Base-by-base conservation (phyloP, 2,888 invertebrate genomes). In the Polydesmus complanatus region DNA sequence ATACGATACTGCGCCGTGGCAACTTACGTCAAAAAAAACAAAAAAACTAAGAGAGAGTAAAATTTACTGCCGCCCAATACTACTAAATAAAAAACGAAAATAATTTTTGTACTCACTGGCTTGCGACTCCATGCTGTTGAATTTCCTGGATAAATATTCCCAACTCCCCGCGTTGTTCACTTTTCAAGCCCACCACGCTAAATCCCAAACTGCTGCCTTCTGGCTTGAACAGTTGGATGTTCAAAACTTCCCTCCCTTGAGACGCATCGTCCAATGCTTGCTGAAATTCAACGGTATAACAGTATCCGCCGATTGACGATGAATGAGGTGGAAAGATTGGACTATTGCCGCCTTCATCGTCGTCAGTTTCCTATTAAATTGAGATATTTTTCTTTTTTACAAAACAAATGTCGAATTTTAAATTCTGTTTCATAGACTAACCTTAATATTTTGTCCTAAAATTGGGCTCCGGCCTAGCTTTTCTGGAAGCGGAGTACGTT, bases 131-230 rank as follows among this genome's bases (percentile, higher is more conserved):
- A 65, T 76, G 77, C 0, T 79, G 78, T 69, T 83, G 82, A 64
- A 83, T 81, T 68, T 82, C 81, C 71, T 83, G 81, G 14, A 83
- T 78, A 71, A 81, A 83, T 67, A 83, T 83, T 23, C 83, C 83
- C 21, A 82, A 74, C 66, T 82, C 82, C n/a, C 80, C 81, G 66
- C 79, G 76, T 66, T 80, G 79, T 68, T 82, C 81, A 66, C 78
- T 79, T 62, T 79, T 77, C 57, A 83, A 73, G 2, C 77, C 77
- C 78, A 85, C 68, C 78, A 81, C 66, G 81, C 83, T 73, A 79
- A 83, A 80, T 82, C 87, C 68, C 84, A 79, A 70, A 85, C 88
- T 70, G 73, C 77, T 65, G 76, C 81, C 71, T 66, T 82, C 82
- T 1, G 81, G 80, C 70, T 83, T 83, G 69, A 76, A 79, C 51